Conservation (phyloP, 2,888 invertebrate species). For the Cantharis lateralis region DNA sequence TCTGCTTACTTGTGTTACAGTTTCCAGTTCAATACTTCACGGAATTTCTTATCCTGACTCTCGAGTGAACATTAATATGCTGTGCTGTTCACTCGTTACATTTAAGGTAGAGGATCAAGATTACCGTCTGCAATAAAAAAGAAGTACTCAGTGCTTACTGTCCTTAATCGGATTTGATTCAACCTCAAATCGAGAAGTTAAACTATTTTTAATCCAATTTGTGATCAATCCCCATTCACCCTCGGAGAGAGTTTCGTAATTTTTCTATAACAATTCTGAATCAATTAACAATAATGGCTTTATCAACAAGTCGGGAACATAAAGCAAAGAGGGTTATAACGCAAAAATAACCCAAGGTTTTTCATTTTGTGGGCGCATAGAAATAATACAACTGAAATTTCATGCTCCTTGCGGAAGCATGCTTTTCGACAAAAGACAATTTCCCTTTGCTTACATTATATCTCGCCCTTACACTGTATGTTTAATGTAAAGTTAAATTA, state of each 20-base stretch:
- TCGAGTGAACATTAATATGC: too few relatives aligned
- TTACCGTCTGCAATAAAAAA: too few relatives aligned
- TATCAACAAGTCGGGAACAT: background rate
- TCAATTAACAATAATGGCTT: background rate
- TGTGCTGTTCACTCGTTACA: too few relatives aligned
- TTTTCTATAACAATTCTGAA: background rate
- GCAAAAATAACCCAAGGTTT: background rate
- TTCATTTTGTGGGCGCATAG: background rate
- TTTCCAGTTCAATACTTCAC: too few relatives aligned
- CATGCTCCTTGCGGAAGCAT: background rate
- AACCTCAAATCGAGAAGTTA: too few relatives aligned
- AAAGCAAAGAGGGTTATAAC: background rate
- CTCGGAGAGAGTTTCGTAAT: background rate
- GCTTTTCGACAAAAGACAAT: background rate
- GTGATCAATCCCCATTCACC: too few relatives aligned
- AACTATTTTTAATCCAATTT: too few relatives aligned
- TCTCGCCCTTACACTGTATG: background rate
- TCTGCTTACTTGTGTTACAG: too few relatives aligned
- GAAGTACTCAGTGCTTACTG: too few relatives aligned
- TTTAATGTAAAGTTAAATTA: background rate
- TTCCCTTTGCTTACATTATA: background rate
- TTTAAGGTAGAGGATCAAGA: too few relatives aligned
- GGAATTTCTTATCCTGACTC: too few relatives aligned
- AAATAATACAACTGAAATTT: background rate
- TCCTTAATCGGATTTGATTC: too few relatives aligned